Evolutionary conservation across 2,888 invertebrate species (phyloP), one percentile per base, ranked within the genome.

Genomic region (Pandemis corylana): DNA sequence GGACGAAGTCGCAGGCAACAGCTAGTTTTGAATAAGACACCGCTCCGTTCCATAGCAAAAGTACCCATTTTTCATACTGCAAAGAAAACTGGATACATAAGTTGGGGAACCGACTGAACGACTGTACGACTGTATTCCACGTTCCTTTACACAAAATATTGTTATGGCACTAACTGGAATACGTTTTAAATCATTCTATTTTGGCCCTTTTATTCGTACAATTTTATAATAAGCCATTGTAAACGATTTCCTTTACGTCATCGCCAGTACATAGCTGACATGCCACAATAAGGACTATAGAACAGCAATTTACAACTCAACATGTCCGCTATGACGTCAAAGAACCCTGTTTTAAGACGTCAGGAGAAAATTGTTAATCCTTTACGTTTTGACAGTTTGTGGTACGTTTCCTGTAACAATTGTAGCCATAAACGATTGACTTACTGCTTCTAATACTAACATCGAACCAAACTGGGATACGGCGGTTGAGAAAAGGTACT

Each of bases 261-360:
- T 10, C 46, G 20, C n/a, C 2, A 62, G 64, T 36, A 13, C 28
- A 65, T 65, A n/a, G 65, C 65, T 44, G 65, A 71, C 46, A 80
- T 80, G 84, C 82, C 83, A 82, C 77, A 83, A 81, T 78, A 78
- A 69, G 74, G 71, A 63, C 75, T 77, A 66, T 77, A 77, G 75
- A 66, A 65, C 63, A 41, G 53, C 72, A 77, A 80, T 82, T 81
- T 78, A 79, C 73, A 76, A 76, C 42, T 6, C 71, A 72, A 68
- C 15, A 67, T 36, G 66, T 46, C 41, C 20, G 61, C 13, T 0
- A 64, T 79, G 81, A 81, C 83, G 82, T 80, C 81, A 81, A 69
- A 44, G 67, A 76, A 72, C 71, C 62, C 68, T 68, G 62, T 20
- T 59, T 12, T 59, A 59, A 28, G 28, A 59, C 59, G 59, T 59